phyloP scores from a whole-genome alignment of 2,113 vertebrate species.

The Varanus komodoensis region DNA sequence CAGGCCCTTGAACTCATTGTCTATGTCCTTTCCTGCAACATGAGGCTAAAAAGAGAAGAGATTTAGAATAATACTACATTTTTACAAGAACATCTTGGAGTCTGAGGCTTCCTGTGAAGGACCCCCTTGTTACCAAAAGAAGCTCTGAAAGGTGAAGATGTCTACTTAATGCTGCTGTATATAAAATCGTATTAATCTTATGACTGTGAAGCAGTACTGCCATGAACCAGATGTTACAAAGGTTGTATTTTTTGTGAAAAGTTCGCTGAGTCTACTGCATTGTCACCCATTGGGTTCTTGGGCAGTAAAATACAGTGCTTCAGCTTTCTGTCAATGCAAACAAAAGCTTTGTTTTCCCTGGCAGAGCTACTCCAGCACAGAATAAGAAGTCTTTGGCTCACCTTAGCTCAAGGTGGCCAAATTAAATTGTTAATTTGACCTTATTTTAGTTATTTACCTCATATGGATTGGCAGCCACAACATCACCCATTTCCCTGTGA shows the following conservation, averaged over 20 bases:
- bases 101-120: slow-evolving; percentile 7
- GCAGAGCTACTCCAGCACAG: neutral
- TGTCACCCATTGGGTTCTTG: neutral
- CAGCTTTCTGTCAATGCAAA: neutral
- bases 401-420: neutral
- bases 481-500: slow-evolving; percentile 81
- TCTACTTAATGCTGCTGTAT: neutral
- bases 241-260: neutral
- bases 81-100: slow-evolving; percentile 21
- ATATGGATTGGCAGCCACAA: slow-evolving; percentile 77
- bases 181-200: neutral
- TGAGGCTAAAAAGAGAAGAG: slow-evolving; percentile 77
- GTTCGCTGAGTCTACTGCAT: too few relatives aligned
- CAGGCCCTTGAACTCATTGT: slow-evolving; percentile 78
- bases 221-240: neutral
- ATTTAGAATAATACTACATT: slow-evolving; percentile 17
- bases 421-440: neutral
- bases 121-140: slow-evolving; percentile 2
- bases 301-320: neutral
- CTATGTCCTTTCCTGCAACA: slow-evolving; percentile 72
- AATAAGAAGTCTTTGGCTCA: neutral
- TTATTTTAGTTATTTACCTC: slow-evolving; percentile 71
- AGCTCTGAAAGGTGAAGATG: slow-evolving; percentile 10
- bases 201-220: neutral
- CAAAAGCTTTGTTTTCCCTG: neutral